Percentiles rank a stretch among this genome's conserved stretches.
Conservation (phyloP, 2,113 vertebrate genomes). For the Asarcornis scutulata region DNA sequence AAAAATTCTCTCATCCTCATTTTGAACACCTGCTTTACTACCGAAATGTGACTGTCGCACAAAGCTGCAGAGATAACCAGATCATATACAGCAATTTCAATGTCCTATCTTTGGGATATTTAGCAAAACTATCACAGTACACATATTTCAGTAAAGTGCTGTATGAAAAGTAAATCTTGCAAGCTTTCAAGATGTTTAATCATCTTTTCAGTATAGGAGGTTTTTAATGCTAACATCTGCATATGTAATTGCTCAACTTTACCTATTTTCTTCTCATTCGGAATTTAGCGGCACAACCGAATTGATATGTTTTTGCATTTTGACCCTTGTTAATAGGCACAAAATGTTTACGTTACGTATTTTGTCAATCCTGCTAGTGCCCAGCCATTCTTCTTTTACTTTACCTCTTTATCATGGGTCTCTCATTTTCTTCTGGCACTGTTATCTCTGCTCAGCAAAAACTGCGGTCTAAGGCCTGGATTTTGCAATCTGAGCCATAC, state of each 20-base stretch:
- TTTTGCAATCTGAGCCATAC: not conserved
- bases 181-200: conserved; percentile 54
- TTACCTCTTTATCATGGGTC: not conserved
- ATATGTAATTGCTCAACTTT: conserved; percentile 39
- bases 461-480: not conserved
- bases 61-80: not conserved
- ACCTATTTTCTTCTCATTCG: conserved; percentile 37
- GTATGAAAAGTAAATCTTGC: conserved; percentile 29
- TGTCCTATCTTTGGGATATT: not conserved
- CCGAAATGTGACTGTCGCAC: not conserved
- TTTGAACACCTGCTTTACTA: conserved; percentile 16
- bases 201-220: conserved; percentile 41
- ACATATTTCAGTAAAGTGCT: not conserved
- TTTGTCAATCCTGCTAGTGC: not conserved
- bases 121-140: not conserved
- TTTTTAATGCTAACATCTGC: conserved; percentile 39
- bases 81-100: not conserved
- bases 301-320: conserved; percentile 33
- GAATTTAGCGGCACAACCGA: not conserved
- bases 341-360: not conserved
- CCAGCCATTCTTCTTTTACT: not conserved
- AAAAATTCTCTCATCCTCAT: conserved; percentile 6
- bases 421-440: not conserved
- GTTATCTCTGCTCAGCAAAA: conserved; percentile 14
- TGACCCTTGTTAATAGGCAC: not conserved